Evolutionary conservation across 2,888 invertebrate species (phyloP), one percentile per base, ranked within the genome.

Genomic region (Antheraea yamamai): DNA sequence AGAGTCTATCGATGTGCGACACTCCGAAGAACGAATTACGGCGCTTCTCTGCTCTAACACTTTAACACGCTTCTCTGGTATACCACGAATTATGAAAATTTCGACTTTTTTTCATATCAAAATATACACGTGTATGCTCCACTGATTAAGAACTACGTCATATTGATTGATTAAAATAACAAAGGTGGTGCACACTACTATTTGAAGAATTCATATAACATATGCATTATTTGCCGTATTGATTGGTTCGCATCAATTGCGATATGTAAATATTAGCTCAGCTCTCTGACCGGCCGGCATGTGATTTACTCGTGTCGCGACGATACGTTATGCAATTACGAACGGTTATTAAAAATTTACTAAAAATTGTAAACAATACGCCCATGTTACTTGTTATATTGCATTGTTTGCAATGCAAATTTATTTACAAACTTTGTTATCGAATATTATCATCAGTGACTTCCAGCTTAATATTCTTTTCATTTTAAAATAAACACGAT

Each of bases 191-290:
- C 84, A 81, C 84, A 89, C 90, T 89, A 85, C 80, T 90, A 88
- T 92, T 91, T 89, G 91, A 88, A 88, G 88, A 88, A 90, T 91
- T 88, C 89, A 91, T 90, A 89, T 87, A 90, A 89, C 87, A 90
- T 90, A 91, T 92, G 90, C 90, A 92, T 91, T 94, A 94, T 95
- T 95, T 95, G 92, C 92, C 88, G 90, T 92, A 94, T 93, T 94
- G 95, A 95, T 95, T 94, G 93, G 90, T 87, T 89, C 85, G 91
- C 91, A 94, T 94, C 93, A 94, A 94, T 95, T 92, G 91, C 89
- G 92, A 92, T 92, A 92, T 92, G 93, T 93, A 94, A 94, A 95
- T 94, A 95, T 94, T 95, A 91, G 93, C 90, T 81, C 84, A 86
- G 86, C 87, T 84, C 90, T 88, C 85, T 89, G 91, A 88, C 89